These are phyloP conservation scores for Nomada ferruginata DNA, from an alignment of 2,888 invertebrate genomes.

Conservation along the genomic window DNA sequence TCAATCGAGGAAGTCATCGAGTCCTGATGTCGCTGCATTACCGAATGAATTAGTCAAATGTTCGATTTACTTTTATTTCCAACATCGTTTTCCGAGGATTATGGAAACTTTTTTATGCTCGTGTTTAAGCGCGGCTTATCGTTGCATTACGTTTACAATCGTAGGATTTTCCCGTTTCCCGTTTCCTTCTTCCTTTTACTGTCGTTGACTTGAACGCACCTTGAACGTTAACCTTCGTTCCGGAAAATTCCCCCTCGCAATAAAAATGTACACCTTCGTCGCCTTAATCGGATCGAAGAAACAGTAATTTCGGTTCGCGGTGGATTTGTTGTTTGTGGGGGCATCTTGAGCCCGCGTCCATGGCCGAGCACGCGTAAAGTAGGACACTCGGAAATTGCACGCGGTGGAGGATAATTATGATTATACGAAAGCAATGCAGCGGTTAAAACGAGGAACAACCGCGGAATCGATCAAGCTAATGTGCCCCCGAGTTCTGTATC, in stretches of 20 bases:
- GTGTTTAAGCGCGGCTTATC: slow-evolving; percentile 39
- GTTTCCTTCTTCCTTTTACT: neutral
- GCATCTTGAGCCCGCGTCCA: neutral
- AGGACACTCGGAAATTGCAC: neutral
- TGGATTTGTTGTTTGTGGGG: neutral
- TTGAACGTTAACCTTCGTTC: slow-evolving; percentile 7
- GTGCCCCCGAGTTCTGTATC: slow-evolving; percentile 10
- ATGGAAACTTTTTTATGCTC: slow-evolving; percentile 19
- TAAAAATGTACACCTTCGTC: slow-evolving; percentile 21
- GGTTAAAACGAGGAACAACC: slow-evolving; percentile 28
- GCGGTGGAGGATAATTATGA: slow-evolving; percentile 24
- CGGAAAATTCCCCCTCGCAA: slow-evolving; percentile 3
- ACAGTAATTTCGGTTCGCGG: neutral
- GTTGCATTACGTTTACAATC: slow-evolving; percentile 33
- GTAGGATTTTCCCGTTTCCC: neutral
- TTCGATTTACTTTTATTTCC: slow-evolving; percentile 31
- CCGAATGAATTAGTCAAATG: slow-evolving; percentile 22
- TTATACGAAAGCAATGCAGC: slow-evolving; percentile 12
- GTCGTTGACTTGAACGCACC: slow-evolving; percentile 15
- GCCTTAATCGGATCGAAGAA: slow-evolving; percentile 3
- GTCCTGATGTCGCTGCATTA: neutral
- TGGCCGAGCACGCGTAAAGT: neutral
- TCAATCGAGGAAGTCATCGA: slow-evolving; percentile 13
- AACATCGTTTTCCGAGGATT: slow-evolving; percentile 17
- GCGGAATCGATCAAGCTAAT: slow-evolving; percentile 47